phyloP scores from a whole-genome alignment of 2,888 invertebrate species.

The Unio pictorum region DNA sequence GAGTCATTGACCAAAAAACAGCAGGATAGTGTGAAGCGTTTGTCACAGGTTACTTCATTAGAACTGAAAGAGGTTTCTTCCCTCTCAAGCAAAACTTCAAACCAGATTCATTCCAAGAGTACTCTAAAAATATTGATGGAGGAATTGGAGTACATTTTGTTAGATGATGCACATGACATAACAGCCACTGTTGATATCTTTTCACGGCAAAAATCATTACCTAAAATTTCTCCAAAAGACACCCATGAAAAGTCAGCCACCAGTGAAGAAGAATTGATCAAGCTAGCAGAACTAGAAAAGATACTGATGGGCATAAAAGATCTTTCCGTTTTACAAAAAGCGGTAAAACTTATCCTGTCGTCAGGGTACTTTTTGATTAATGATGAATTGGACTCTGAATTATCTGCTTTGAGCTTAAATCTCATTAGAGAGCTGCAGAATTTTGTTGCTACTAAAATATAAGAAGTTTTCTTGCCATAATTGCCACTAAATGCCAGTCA shows the following conservation, averaged over 20 bases:
- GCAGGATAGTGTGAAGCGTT: background rate
- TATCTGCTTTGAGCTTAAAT: conserved; percentile 82
- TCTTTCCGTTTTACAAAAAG: conserved; percentile 82
- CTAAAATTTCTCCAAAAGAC: too few species aligned
- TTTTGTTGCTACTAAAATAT: too few species aligned
- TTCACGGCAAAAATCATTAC: too few species aligned
- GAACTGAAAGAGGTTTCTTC: background rate
- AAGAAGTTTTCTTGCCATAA: too few species aligned
- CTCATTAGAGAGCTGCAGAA: too few species aligned
- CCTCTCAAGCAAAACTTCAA: too few species aligned
- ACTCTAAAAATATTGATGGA: too few species aligned
- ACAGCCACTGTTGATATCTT: too few species aligned
- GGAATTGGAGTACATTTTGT: too few species aligned
- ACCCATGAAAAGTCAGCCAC: conserved; percentile 25
- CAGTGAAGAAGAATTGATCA: conserved; percentile 82
- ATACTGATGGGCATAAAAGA: conserved; percentile 90
- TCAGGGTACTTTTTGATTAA: conserved; percentile 92
- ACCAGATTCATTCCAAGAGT: too few species aligned
- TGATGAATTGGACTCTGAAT: conserved; percentile 91
- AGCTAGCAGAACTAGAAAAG: conserved; percentile 85
- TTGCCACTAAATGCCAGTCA: too few species aligned
- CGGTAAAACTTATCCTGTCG: conserved; percentile 90
- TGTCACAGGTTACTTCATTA: conserved; percentile 7
- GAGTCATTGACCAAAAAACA: background rate
- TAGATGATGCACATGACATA: too few species aligned